Conservation (phyloP, 1,140 invertebrate genomes). For the Listronotus oregonensis region DNA sequence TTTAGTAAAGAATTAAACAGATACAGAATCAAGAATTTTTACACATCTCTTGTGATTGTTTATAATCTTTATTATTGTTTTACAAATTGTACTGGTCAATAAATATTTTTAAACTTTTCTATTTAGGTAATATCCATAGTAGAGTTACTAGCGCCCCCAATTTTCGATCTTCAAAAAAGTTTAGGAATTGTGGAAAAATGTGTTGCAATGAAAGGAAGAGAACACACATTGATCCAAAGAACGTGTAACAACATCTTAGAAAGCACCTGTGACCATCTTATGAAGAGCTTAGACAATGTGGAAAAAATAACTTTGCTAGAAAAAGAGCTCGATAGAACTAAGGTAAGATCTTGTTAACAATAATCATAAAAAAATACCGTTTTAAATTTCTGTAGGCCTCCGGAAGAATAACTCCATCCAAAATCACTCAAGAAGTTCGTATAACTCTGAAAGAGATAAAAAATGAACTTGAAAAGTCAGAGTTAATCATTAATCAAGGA, state of each 20-base stretch:
- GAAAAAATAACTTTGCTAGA: conserved; percentile 56
- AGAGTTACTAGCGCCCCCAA: conserved; percentile 62
- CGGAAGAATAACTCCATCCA: conserved; percentile 57
- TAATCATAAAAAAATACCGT: no score
- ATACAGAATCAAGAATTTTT: no score
- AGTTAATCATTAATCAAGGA: conserved; percentile 51
- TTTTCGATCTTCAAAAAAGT: conserved; percentile 66
- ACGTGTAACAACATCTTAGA: conserved; percentile 67
- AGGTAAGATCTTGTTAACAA: conserved; percentile 34
- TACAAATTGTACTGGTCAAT: no score
- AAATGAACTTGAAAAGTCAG: conserved; percentile 58
- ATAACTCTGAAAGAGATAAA: conserved; percentile 61
- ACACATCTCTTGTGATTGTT: no score
- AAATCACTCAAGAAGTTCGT: conserved; percentile 58
- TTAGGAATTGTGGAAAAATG: conserved; percentile 70
- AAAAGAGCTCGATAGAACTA: conserved; percentile 58
- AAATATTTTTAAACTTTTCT: not conserved
- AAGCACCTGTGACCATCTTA: conserved; percentile 61
- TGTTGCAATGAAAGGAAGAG: conserved; percentile 67
- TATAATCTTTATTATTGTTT: no score
- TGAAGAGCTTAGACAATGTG: conserved; percentile 58
- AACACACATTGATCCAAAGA: conserved; percentile 66
- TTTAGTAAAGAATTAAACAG: no score
- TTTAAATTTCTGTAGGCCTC: conserved; percentile 30
- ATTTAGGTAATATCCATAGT: conserved; percentile 59